Evolutionary conservation across 2,888 invertebrate species (phyloP).

Genomic region (Lathronympha strigana): DNA sequence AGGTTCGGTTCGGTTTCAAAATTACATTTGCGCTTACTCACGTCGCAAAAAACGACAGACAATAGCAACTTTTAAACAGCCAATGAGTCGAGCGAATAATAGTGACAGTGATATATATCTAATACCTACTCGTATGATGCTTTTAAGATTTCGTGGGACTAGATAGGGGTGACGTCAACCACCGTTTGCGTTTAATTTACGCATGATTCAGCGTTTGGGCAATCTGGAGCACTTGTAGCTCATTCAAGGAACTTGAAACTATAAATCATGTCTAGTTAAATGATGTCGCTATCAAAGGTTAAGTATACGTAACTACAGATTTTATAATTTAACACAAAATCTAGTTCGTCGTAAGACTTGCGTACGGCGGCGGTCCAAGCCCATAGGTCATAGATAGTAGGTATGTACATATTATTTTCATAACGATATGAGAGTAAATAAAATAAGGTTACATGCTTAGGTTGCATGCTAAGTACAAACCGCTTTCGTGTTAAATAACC

Average conservation of each 20-base stretch:
- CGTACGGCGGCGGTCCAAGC: too few relatives aligned
- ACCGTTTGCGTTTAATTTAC: constrained; percentile 31
- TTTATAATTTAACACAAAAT: too few relatives aligned
- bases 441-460: too few relatives aligned
- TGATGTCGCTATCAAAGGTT: constrained; percentile 7
- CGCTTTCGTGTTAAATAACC: too few relatives aligned
- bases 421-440: too few relatives aligned
- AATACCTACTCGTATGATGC: constrained; percentile 46
- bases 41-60: constrained; percentile 62
- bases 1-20: constrained; percentile 61
- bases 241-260: constrained; percentile 21
- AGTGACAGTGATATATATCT: constrained; percentile 68
- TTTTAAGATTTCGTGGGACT: constrained; percentile 32
- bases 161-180: constrained; percentile 35
- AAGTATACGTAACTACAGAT: too few relatives aligned
- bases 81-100: constrained; percentile 16
- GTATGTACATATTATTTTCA: neutral
- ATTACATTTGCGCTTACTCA: constrained; percentile 75
- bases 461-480: too few relatives aligned
- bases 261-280: constrained; percentile 24
- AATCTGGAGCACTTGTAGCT: constrained; percentile 35
- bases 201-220: constrained; percentile 38
- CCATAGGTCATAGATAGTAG: too few relatives aligned
- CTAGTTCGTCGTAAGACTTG: too few relatives aligned
- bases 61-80: constrained; percentile 60